Evolutionary conservation across 2,888 invertebrate genomes (phyloP).

Genomic region (Hololepta plana): DNA sequence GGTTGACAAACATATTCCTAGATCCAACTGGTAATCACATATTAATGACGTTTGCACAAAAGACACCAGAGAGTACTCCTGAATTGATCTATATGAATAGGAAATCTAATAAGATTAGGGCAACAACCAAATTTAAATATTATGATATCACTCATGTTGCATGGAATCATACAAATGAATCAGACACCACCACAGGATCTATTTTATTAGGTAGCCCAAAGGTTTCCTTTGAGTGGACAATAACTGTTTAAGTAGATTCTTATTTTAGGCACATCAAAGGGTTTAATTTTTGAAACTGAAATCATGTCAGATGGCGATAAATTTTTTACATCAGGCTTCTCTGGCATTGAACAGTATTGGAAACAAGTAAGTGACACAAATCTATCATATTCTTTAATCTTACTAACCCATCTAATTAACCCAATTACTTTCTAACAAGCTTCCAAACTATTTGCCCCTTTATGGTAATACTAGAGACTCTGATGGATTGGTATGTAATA

Average conservation of each 20-base stretch:
- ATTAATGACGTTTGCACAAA: conserved; percentile 52
- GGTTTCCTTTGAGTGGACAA: no score
- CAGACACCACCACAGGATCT: conserved; percentile 54
- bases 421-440: conserved; percentile 36
- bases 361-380: conserved; percentile 11
- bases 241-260: conserved; percentile 31
- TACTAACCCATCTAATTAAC: no score
- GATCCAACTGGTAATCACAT: conserved; percentile 80
- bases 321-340: conserved; percentile 53
- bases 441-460: conserved; percentile 56
- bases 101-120: conserved; percentile 13
- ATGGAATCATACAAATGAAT: conserved; percentile 64
- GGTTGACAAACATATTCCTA: conserved; percentile 50
- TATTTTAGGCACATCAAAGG: conserved; percentile 73
- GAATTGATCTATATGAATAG: conserved; percentile 7
- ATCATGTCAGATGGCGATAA: conserved; percentile 65
- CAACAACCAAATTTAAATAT: conserved; percentile 42
- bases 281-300: conserved; percentile 81
- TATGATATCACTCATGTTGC: conserved; percentile 83
- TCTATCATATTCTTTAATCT: no score
- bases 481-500: conserved; percentile 53
- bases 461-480: conserved; percentile 57
- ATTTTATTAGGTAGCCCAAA: conserved; percentile 58
- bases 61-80: conserved; percentile 14
- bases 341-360: conserved; percentile 57